Evolutionary conservation across 2,113 vertebrate species (phyloP), one percentile per base, ranked within the genome.

Genomic region (Dipodomys merriami): DNA sequence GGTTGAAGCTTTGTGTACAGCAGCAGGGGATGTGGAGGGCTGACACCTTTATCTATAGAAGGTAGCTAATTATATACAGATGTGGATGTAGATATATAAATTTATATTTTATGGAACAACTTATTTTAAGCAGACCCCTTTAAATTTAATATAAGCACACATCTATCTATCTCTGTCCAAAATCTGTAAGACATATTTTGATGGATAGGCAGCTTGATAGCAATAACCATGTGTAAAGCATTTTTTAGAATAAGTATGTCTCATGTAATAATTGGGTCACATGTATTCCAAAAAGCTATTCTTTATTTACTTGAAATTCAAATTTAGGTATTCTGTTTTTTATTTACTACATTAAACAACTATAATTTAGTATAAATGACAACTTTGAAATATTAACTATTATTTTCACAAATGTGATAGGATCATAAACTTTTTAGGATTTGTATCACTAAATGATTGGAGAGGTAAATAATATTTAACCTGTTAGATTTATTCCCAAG

Each of bases 301-400:
- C 46, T 81, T 90, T 13, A 69, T 87, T 83, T 69, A 44, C 73
- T 83, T 95, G 30, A 90, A 94, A 76, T 53, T 74, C 10, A 90
- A 64, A 25, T 89, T 91, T 81, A 3, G 33, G 7, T 80, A 53
- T 35, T 80, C 13, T 84, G 3, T 79, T 80, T 78, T 85, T 64
- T 77, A 69, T 62, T 92, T 94, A 62, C 25, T 20, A 87, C 80
- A 80, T 68, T 7, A 73, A 62, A 7, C 49, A 93, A 44, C 11
- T 13, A 7, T 86, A 86, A 92, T 33, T 71, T 60, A 53, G 79
- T 15, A 80, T 44, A 90, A 92, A 87, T 88, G 27, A n/a, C 7
- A 39, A n/a, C 33, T 90, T 92, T 84, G 62, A 73, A 84, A 73
- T 72, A 72, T 13, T 39, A 91, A 10, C 79, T 20, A 46, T 22